Percentiles rank a stretch among this genome's conserved stretches.
Evolutionary conservation across 2,888 invertebrate species (phyloP).

Genomic region (Celastrina argiolus): DNA sequence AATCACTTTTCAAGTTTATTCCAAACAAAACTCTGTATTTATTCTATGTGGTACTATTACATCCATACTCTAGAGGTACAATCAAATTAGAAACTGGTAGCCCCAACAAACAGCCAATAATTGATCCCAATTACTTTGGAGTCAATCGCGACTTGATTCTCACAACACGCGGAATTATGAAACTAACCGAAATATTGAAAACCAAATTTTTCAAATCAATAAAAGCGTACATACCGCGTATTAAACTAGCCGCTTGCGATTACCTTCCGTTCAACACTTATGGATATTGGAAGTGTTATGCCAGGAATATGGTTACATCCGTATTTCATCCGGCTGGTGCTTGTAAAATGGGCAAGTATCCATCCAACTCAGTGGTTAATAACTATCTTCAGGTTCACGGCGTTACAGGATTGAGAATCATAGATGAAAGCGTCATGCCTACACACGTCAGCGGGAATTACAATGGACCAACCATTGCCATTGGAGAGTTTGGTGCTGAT

Average conservation of each 20-base stretch:
- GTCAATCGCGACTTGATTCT: slow-evolving; percentile 71
- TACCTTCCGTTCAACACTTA: slow-evolving; percentile 40
- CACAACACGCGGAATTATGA: slow-evolving; percentile 45
- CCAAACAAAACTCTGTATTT: slow-evolving; percentile 46
- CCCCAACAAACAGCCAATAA: slow-evolving; percentile 77
- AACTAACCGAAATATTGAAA: slow-evolving; percentile 43
- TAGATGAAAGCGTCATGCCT: slow-evolving; percentile 26
- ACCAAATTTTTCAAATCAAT: slow-evolving; percentile 45
- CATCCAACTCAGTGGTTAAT: slow-evolving; percentile 23
- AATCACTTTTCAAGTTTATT: slow-evolving; percentile 43
- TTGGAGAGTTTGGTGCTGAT: slow-evolving; percentile 23
- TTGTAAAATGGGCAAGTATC: slow-evolving; percentile 23
- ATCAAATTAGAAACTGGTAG: slow-evolving; percentile 75
- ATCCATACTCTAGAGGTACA: slow-evolving; percentile 73
- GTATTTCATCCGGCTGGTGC: slow-evolving; percentile 25
- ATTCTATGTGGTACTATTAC: slow-evolving; percentile 53
- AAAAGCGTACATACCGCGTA: slow-evolving; percentile 41
- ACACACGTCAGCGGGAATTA: slow-evolving; percentile 22
- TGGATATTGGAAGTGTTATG: slow-evolving; percentile 51
- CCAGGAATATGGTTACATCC: slow-evolving; percentile 61
- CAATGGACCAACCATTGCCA: slow-evolving; percentile 25
- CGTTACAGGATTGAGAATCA: slow-evolving; percentile 21
- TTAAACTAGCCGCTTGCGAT: slow-evolving; percentile 45
- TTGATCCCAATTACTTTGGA: slow-evolving; percentile 80
- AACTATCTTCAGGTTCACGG: slow-evolving; percentile 18